Evolutionary conservation across 2,797 vertebrate genomes (phyloP), one percentile per base, ranked within the genome.

Genomic region (Danio jaintianensis): DNA sequence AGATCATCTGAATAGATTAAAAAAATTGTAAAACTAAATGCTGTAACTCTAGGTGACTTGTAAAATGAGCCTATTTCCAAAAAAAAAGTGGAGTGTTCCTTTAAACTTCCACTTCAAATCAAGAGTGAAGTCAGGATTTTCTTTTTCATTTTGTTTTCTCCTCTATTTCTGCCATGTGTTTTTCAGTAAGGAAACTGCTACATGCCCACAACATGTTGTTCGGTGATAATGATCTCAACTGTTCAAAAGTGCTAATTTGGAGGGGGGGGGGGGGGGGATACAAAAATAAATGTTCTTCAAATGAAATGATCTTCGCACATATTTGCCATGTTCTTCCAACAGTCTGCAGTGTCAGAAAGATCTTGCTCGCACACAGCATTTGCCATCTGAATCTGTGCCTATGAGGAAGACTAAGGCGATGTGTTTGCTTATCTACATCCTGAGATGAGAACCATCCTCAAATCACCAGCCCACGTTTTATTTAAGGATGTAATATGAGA

Each of bases 381-480:
- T 78, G 20, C 47, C 16, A 4, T 42, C 52, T 38, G 68, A 78
- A 78, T 76, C 75, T 66, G 69, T 59, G 48, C 77, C 77, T 74
- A 36, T 62, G 82, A 82, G 73, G 43, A 6, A 72, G 74, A 78
- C 80, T 29, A 18, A 79, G 48, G 74, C 45, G 56, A 55, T 71
- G 70, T 11, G 53, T 55, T 58, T 74, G n/a, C 66, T 50, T 38
- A 61, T 81, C 69, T 82, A 45, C 63, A 59, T 53, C 70, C 66
- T 75, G 70, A 67, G 52, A 64, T 77, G 62, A 58, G 80, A 86
- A 78, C 69, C 69, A 77, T 79, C 78, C 80, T 50, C 56, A 82
- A 80, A 72, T 78, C 77, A 83, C 83, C 78, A 83, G 82, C 80
- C 81, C 83, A 86, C 78, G 83, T 86, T 86, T 83, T 81, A 84